Percentiles rank a stretch among this genome's conserved stretches.
Conservation (phyloP, 2,113 vertebrate species). For the Gopherus evgoodei region DNA sequence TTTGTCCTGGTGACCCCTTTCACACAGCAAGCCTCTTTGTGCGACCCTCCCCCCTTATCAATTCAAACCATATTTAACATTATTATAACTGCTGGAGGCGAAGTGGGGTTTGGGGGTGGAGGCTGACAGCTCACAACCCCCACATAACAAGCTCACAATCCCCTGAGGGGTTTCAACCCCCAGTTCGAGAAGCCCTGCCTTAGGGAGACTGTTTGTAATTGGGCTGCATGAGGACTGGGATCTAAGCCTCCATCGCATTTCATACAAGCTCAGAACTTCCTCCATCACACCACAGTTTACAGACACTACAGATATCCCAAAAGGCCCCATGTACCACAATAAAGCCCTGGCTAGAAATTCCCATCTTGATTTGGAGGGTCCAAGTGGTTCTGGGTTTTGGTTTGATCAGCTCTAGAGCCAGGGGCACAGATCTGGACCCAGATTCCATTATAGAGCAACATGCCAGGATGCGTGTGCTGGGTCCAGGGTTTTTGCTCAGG, state of each 20-base stretch:
- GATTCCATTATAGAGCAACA: background rate
- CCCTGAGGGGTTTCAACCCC: too few species aligned
- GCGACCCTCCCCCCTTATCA: too few species aligned
- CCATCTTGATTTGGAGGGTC: background rate
- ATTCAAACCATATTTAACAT: too few species aligned
- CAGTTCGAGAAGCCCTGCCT: background rate
- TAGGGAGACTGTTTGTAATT: background rate
- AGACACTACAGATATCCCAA: background rate
- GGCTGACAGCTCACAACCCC: too few species aligned
- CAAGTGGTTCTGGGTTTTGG: background rate
- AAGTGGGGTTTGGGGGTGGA: too few species aligned
- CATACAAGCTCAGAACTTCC: background rate
- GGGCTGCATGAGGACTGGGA: background rate
- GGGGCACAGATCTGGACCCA: background rate
- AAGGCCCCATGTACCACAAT: background rate
- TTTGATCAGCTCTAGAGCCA: background rate
- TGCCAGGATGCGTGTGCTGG: background rate
- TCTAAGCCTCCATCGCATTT: background rate
- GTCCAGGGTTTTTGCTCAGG: background rate
- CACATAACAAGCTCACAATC: too few species aligned
- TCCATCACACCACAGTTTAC: background rate
- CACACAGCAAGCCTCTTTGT: too few species aligned
- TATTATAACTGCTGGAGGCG: too few species aligned
- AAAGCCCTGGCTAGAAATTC: background rate
- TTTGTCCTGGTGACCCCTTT: too few species aligned